Evolutionary conservation across 2,113 vertebrate species (phyloP).

Genomic region (Pachyramphus minor): DNA sequence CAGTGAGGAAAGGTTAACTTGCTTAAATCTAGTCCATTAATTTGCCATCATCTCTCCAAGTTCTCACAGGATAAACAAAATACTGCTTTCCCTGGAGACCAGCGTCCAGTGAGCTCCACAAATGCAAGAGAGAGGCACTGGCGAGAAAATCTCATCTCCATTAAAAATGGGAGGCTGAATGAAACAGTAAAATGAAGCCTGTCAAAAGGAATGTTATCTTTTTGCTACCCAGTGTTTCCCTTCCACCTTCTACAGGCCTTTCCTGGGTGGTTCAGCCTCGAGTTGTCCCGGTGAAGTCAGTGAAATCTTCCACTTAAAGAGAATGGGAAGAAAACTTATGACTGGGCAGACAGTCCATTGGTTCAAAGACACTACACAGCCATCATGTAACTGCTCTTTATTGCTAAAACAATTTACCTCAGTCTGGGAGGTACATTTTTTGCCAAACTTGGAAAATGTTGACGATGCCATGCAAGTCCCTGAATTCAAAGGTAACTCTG

Average conservation of each 20-base stretch:
- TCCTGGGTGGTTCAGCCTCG: background rate
- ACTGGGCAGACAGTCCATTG: background rate
- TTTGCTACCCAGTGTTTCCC: background rate
- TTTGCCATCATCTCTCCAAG: background rate
- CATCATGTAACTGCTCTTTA: background rate
- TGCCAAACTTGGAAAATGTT: background rate
- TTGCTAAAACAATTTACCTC: background rate
- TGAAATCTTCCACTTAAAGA: background rate
- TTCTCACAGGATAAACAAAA: background rate
- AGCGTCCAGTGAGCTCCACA: background rate
- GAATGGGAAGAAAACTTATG: background rate
- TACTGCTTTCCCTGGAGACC: background rate
- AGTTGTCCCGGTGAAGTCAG: background rate
- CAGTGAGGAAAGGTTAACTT: background rate
- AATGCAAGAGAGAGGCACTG: background rate
- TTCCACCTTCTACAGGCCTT: background rate
- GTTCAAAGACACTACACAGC: background rate
- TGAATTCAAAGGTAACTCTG: background rate
- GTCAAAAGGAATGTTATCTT: background rate
- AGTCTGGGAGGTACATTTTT: background rate
- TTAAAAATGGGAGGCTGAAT: background rate
- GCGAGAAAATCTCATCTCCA: background rate
- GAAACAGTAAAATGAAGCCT: background rate
- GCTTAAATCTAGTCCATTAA: background rate
- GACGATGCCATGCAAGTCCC: background rate